phyloP scores from a whole-genome alignment of 2,797 vertebrate genomes.

The Esox lucius region DNA sequence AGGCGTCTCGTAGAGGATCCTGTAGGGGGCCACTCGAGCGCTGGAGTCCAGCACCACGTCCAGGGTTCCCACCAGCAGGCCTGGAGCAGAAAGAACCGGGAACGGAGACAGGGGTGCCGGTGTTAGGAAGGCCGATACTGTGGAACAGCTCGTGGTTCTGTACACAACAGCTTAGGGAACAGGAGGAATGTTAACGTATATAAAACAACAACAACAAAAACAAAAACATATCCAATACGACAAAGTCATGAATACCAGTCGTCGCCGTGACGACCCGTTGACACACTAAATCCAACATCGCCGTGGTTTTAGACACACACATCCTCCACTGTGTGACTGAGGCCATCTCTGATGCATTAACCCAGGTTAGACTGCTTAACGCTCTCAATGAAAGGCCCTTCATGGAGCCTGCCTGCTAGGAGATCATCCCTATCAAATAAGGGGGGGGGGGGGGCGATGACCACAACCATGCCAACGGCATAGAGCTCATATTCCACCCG shows the following conservation, averaged over 20 bases:
- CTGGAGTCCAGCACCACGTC: slow-evolving; percentile 97
- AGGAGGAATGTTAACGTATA: too few species aligned
- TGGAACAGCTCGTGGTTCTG: neutral
- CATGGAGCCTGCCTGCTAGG: neutral
- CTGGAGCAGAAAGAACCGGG: slow-evolving; percentile 61
- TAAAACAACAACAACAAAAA: neutral
- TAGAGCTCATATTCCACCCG: neutral
- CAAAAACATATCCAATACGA: neutral
- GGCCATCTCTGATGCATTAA: neutral
- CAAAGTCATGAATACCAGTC: neutral
- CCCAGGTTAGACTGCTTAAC: slow-evolving; percentile 1
- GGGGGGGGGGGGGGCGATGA: neutral
- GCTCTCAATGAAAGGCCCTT: neutral
- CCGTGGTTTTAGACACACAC: neutral
- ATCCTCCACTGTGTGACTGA: neutral
- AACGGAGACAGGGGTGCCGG: slow-evolving; percentile 1
- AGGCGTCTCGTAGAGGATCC: slow-evolving; percentile 96
- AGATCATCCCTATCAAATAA: neutral
- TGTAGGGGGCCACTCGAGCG: slow-evolving; percentile 91
- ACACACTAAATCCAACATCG: slow-evolving; percentile 2
- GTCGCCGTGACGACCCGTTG: neutral
- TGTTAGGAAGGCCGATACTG: slow-evolving; percentile 1
- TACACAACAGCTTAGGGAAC: neutral
- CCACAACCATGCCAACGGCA: neutral
- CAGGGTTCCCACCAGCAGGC: slow-evolving; percentile 94